Percentiles rank a stretch among this genome's conserved stretches.
Evolutionary conservation across 2,113 vertebrate species (phyloP).

Genomic region (Paralichthys olivaceus): DNA sequence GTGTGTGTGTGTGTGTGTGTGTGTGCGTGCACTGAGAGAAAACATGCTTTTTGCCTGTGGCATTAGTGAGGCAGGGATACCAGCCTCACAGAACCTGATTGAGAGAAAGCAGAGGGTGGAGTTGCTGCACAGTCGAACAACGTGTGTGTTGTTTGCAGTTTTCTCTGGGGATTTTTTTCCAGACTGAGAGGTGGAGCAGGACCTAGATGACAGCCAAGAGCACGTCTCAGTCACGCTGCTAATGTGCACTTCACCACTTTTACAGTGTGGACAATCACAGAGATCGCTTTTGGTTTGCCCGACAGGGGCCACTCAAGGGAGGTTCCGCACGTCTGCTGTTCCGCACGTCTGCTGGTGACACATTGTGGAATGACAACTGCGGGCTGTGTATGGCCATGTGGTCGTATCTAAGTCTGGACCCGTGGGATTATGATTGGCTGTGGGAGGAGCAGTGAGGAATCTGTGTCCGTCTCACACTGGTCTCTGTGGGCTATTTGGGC

Average conservation of each 20-base stretch:
- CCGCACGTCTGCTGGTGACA: constrained; percentile 1
- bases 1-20: not conserved
- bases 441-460: not conserved
- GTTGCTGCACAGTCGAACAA: constrained; percentile 34
- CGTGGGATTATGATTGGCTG: not conserved
- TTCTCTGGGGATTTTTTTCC: constrained; percentile 29
- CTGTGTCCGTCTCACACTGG: constrained; percentile 1
- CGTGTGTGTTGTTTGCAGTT: constrained; percentile 34
- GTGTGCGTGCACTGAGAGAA: constrained; percentile 14
- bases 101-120: constrained; percentile 40
- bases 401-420: not conserved
- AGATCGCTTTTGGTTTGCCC: not conserved
- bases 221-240: constrained; percentile 7
- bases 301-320: not conserved
- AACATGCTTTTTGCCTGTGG: constrained; percentile 15
- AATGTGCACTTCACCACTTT: constrained; percentile 8
- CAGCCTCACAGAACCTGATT: constrained; percentile 48
- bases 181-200: constrained; percentile 14
- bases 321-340: not conserved
- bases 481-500: constrained; percentile 28
- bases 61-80: constrained; percentile 10
- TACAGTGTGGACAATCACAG: not conserved
- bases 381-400: constrained; percentile 16
- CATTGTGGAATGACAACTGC: constrained; percentile 22
- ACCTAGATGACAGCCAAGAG: constrained; percentile 10